Evolutionary conservation across 2,888 invertebrate species (phyloP).

Genomic region (Xanthia togata): DNA sequence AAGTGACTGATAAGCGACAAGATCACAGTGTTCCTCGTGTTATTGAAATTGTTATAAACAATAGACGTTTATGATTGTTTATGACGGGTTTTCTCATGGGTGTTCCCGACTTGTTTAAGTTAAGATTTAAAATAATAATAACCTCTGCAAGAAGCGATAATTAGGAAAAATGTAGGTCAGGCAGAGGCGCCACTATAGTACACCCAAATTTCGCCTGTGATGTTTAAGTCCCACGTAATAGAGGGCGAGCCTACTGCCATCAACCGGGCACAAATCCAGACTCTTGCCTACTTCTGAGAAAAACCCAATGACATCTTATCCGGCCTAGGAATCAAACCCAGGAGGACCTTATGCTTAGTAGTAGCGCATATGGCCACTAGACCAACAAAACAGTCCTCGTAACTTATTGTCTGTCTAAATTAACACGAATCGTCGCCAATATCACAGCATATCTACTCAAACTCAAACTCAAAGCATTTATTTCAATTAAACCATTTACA

Average conservation of each 20-base stretch:
- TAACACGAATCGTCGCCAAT: no score
- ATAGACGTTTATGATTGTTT: constrained; percentile 19
- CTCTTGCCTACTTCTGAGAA: not conserved
- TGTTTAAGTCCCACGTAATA: not conserved
- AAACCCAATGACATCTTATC: not conserved
- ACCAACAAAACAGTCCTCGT: no score
- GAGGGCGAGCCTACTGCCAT: not conserved
- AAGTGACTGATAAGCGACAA: constrained; percentile 48
- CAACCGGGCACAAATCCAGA: no score
- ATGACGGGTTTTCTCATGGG: not conserved
- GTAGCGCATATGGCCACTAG: no score
- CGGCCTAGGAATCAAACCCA: no score
- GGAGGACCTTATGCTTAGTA: no score
- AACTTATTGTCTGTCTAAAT: no score
- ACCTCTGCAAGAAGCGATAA: not conserved
- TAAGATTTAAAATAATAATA: not conserved
- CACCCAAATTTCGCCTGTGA: not conserved
- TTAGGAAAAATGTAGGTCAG: not conserved
- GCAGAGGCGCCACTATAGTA: not conserved
- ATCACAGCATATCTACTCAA: no score
- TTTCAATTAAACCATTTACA: no score
- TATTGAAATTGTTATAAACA: constrained; percentile 44
- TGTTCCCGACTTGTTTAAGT: not conserved
- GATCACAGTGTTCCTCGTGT: constrained; percentile 44
- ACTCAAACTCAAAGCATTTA: no score